Base-by-base conservation (phyloP, 2,113 vertebrate genomes). In the Paedocypris sp. region DNA sequence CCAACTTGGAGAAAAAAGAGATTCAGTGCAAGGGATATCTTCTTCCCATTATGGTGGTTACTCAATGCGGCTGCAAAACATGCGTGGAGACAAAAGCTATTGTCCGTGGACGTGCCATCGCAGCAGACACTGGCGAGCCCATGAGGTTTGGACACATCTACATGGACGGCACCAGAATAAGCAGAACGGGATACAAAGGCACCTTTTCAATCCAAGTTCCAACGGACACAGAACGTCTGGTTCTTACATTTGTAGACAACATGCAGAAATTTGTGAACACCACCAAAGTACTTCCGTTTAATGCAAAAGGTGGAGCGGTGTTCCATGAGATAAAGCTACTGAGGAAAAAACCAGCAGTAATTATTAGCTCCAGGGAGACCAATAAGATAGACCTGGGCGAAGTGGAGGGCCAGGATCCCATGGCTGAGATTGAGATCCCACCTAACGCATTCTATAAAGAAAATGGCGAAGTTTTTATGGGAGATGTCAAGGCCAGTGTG, bases 101-200 rank as follows among this genome's bases (percentile, higher is more conserved):
- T 0, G 87, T 99, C 9, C 80, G 89, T 19, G 95, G 95, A 4
- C 87, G 88, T 11, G 95, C 90, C 23, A 73, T 89, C 0, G 92
- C 93, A 0, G 87, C 85, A 3, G 95, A 99, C 76, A 91, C 90
- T 0, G 89, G 86, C 12, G 95, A 99, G 54, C 93, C 94, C 23
- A 80, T 99, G 87, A 87, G 95, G 68, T 98, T 99, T 67, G 95
- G 95, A 20, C 87, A 98, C 7, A 86, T 99, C 65, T 97, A 91
- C 64, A 77, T 93, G 88, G 89, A 92, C 7, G 85, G 83, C 54
- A 79, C 78, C 28, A 85, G 88, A 68, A 82, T 98, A 49, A 87
- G 95, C 35, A 91, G 95, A 77, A 98, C 95, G 0, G 95, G 95
- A 48, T 99, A 98, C 79, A 97, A 93, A 72, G 95, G 95, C 20